Conservation (phyloP, 2,113 vertebrate genomes). For the Prietella phreatophila region DNA sequence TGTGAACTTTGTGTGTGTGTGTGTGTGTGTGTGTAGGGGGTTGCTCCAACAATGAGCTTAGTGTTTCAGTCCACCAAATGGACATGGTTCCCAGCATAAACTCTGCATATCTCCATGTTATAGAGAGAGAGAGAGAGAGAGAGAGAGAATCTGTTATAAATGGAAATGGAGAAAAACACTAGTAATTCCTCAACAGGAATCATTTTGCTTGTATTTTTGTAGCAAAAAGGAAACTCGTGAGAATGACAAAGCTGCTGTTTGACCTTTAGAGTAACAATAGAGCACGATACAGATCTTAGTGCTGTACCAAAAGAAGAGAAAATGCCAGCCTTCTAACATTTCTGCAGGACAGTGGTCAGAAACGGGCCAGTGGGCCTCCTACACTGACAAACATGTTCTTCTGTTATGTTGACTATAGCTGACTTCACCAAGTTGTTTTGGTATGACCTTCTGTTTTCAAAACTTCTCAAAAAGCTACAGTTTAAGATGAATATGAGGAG, state of each 20-base stretch:
- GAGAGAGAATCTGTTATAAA: neutral
- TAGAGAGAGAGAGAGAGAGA: neutral
- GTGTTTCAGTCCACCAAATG: constrained; percentile 57
- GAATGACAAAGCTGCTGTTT: no score
- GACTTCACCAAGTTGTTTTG: neutral
- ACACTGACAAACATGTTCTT: constrained; percentile 4
- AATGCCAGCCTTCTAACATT: neutral
- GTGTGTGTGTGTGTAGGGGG: constrained; percentile 39
- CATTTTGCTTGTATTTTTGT: neutral
- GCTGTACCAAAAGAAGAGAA: neutral
- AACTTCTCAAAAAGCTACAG: neutral
- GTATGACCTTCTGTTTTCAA: neutral
- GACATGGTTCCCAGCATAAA: constrained; percentile 51
- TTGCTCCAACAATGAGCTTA: constrained; percentile 62
- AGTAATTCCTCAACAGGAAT: neutral
- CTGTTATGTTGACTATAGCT: neutral
- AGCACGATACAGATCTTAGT: no score
- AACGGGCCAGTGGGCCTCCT: neutral
- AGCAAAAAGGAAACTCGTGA: no score
- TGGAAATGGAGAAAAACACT: neutral
- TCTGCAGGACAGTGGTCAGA: neutral
- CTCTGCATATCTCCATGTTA: constrained; percentile 36
- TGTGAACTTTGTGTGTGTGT: constrained; percentile 40
- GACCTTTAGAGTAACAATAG: neutral
- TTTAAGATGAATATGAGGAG: neutral